A percentile compares a stretch with the other conserved stretches of the same genome.
These are phyloP conservation scores for Thamnaconus septentrionalis DNA, from an alignment of 2,113 vertebrate species.

Conservation along the genomic window DNA sequence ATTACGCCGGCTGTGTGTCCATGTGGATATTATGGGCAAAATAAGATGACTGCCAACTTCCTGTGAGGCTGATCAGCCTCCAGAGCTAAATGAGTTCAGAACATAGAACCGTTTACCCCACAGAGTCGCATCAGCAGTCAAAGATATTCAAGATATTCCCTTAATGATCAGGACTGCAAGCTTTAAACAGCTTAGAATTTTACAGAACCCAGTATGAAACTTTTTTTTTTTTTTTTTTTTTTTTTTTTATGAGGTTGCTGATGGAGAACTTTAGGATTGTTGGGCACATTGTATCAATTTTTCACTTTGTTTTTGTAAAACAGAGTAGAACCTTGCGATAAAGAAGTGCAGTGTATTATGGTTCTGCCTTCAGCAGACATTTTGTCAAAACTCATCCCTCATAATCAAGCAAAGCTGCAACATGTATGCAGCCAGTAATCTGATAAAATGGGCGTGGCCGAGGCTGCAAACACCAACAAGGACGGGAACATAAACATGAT, in stretches of 20 bases:
- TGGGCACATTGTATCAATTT: no score
- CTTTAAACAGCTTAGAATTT: no score
- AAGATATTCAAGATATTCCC: slow-evolving; percentile 2
- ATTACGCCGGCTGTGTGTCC: slow-evolving; percentile 24
- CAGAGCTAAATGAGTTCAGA: slow-evolving; percentile 42
- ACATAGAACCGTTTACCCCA: slow-evolving; percentile 11
- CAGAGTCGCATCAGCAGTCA: neutral
- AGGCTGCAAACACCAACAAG: slow-evolving; percentile 11
- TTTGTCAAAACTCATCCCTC: neutral
- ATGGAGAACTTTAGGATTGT: no score
- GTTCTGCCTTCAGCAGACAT: no score
- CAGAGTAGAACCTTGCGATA: no score
- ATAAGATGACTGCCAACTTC: slow-evolving; percentile 27
- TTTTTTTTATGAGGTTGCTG: no score
- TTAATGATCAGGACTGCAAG: neutral
- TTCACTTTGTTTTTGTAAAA: no score
- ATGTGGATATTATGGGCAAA: slow-evolving; percentile 27
- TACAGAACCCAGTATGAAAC: no score
- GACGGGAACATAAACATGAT: slow-evolving; percentile 16
- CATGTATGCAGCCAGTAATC: slow-evolving; percentile 5
- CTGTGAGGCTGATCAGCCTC: slow-evolving; percentile 44
- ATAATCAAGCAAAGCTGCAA: slow-evolving; percentile 7
- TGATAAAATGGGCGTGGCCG: slow-evolving; percentile 13
- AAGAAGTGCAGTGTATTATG: no score
- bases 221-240: no score